Percentiles rank a stretch among this genome's conserved stretches.
Evolutionary conservation across 2,113 vertebrate genomes (phyloP).

Genomic region (Capreolus pygargus): DNA sequence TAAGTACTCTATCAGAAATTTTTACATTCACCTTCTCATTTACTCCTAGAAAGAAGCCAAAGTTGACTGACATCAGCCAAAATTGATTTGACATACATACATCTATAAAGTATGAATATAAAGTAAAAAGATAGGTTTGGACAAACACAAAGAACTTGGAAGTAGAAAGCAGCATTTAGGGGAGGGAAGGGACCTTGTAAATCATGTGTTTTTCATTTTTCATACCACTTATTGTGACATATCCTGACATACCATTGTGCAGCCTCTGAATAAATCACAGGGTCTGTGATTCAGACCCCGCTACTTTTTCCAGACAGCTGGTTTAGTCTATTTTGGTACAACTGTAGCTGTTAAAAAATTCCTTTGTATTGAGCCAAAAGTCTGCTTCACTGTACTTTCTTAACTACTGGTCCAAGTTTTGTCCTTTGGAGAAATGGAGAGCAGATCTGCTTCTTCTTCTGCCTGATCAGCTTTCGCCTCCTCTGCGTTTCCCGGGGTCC

Average conservation of each 20-base stretch:
- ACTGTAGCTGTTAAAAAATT: background rate
- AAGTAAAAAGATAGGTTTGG: background rate
- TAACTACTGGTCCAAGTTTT: background rate
- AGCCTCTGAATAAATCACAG: background rate
- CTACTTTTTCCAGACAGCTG: background rate
- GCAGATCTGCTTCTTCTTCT: background rate
- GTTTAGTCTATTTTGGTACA: background rate
- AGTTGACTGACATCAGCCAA: background rate
- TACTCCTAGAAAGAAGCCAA: background rate
- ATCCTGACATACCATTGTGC: background rate
- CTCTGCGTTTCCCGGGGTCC: background rate
- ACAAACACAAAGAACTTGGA: background rate
- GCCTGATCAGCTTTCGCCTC: background rate
- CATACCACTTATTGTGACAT: background rate
- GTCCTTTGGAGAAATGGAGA: background rate
- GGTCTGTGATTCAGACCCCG: background rate
- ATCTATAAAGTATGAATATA: background rate
- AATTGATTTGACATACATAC: background rate
- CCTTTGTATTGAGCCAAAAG: background rate
- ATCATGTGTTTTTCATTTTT: background rate
- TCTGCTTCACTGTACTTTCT: background rate
- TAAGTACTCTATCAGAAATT: background rate
- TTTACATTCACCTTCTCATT: background rate
- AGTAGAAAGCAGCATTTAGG: background rate
- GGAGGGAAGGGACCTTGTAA: background rate